Evolutionary conservation across 2,797 vertebrate genomes (phyloP), one percentile per base, ranked within the genome.

Genomic region (Delichon dasypus): DNA sequence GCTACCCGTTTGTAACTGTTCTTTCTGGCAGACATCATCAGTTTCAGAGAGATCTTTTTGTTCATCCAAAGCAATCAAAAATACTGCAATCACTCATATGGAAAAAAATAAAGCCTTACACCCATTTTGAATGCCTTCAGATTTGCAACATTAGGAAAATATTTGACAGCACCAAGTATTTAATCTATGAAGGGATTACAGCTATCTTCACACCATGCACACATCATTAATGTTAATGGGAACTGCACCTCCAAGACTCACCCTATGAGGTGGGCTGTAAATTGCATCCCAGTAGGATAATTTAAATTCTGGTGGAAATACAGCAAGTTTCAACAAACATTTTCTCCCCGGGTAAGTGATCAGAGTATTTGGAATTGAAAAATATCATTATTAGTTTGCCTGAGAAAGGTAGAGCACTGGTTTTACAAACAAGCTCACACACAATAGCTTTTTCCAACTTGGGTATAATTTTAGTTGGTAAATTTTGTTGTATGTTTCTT

Each of bases 281-380:
- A 90, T 82, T 90, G 66, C 55, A 73, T 81, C 88, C 90, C 80
- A 38, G 66, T 25, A 67, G 67, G 77, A 89, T 91, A 96, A 94
- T 95, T 93, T 73, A 79, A 93, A 86, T 57, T 55, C 80, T 91
- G 26, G 36, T 53, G 73, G 76, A 92, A 92, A 86, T 62, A 50
- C 36, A 68, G 36, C 85, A 84, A 92, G 80, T 91, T 90, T 79
- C 55, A 91, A 78, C 82, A 91, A 88, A 84, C 12, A 23, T 66
- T 89, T 93, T 86, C 85, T 95, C 83, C 32, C 54, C 84, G 76
- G 62, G 55, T 61, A 94, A 86, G 54, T 27, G 36, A 88, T 88
- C 79, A 86, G 42, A 94, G 70, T 80, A 72, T 88, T 51, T 90
- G 51, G n/a, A 86, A 54, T 10, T 90, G 50, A 74, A 87, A 92